Evolutionary conservation across 2,797 vertebrate species (phyloP), one percentile per base, ranked within the genome.

Genomic region (Champsocephalus esox): DNA sequence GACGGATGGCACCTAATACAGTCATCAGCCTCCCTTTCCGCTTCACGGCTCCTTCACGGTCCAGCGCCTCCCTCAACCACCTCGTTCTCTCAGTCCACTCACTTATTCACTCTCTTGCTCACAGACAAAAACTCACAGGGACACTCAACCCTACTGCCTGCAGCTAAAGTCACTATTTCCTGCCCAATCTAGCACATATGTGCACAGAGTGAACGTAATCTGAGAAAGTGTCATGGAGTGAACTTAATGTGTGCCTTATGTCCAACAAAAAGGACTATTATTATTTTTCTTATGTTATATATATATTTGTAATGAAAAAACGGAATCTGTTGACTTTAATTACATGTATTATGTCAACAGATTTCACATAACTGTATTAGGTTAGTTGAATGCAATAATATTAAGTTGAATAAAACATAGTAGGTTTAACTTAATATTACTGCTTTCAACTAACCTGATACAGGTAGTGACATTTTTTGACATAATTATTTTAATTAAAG

Each of bases 141-240:
- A 80, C 68, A 71, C 77, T 77, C 48, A 69, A 34, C 57, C 57
- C 64, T 32, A 54, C n/a, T 12, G 68, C 79, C 80, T 71, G 70
- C 45, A 80, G 82, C 82, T 50, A 70, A 67, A 85, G 79, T 86
- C 77, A 82, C 72, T 76, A 63, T 65, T 81, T 77, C 49, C 51
- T 77, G 77, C 64, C 79, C 70, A 65, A 28, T 62, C 58, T 76
- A 70, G 66, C 71, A 76, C 38, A 69, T 84, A 8, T 38, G 77
- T 77, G 80, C 84, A 82, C 16, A 56, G 17, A 78, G 80, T 81
- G 83, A 82, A 75, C 82, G 57, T 85, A 86, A 87, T 86, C 48
- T 73, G 70, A 83, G 61, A 73, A 79, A 73, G 80, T 65, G 72
- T 65, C 70, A 76, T 78, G 49, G 38, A 65, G 50, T 69, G 44